phyloP scores from a whole-genome alignment of 2,113 vertebrate genomes.

The Poeciliopsis turrubarensis region DNA sequence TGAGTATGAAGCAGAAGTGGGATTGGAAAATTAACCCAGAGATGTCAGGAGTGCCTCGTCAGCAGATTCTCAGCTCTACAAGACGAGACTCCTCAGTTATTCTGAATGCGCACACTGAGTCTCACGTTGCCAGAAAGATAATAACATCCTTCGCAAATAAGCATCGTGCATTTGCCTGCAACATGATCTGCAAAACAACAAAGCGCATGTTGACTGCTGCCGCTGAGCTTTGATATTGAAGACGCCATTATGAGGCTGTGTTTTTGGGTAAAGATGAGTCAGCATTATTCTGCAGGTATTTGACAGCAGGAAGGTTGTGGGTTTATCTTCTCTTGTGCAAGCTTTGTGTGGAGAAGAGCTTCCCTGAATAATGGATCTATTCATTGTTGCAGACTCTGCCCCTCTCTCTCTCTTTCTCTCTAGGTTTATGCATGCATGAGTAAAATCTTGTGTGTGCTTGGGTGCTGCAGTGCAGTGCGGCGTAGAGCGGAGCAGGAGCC shows the following conservation, averaged over 20 bases:
- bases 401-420: background rate
- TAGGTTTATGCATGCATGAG: slow-evolving; percentile 61
- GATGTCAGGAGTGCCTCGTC: slow-evolving; percentile 46
- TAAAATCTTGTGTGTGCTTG: slow-evolving; percentile 56
- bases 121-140: slow-evolving; percentile 40
- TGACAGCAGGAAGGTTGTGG: slow-evolving; percentile 11
- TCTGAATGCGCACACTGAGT: slow-evolving; percentile 46
- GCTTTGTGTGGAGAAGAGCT: slow-evolving; percentile 26
- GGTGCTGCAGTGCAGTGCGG: slow-evolving; percentile 24
- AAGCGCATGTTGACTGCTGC: background rate
- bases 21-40: background rate
- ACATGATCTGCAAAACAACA: slow-evolving; percentile 37
- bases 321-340: slow-evolving; percentile 29
- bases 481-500: slow-evolving; percentile 51
- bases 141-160: slow-evolving; percentile 30
- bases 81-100: slow-evolving; percentile 59
- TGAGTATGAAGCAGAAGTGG: background rate
- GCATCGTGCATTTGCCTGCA: slow-evolving; percentile 56
- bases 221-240: background rate
- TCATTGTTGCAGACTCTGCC: slow-evolving; percentile 35
- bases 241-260: slow-evolving; percentile 13
- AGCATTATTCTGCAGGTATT: slow-evolving; percentile 41
- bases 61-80: slow-evolving; percentile 47
- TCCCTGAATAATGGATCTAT: slow-evolving; percentile 66
- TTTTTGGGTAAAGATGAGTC: slow-evolving; percentile 40